Conservation (phyloP, 2,888 invertebrate genomes). For the Monochamus alternatus region DNA sequence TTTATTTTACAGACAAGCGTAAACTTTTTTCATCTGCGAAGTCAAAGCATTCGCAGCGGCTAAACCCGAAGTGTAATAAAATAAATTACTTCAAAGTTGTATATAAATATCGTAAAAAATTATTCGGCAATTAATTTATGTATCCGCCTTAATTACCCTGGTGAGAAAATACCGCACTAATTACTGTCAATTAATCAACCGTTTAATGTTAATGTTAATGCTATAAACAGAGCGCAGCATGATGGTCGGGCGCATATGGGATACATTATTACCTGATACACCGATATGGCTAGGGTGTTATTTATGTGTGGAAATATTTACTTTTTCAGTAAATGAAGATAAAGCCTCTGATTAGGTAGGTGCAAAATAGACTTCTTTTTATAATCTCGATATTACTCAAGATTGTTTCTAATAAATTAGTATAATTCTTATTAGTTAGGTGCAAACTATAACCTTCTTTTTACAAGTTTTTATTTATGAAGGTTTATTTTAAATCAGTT, state of each 20-base stretch:
- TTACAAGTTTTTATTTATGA: background rate
- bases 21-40: no score
- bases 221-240: background rate
- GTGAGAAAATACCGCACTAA: constrained; percentile 9
- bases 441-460: background rate
- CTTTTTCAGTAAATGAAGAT: constrained; percentile 4
- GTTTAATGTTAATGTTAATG: constrained; percentile 4
- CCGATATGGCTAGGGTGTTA: background rate
- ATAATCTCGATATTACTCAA: background rate
- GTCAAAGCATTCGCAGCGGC: no score
- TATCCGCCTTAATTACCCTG: constrained; percentile 3
- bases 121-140: constrained; percentile 7
- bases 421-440: background rate
- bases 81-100: constrained; percentile 6
- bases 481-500: background rate
- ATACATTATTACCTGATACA: background rate
- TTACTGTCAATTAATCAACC: constrained; percentile 12
- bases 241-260: background rate
- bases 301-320: constrained; percentile 6
- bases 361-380: background rate
- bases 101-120: constrained; percentile 9
- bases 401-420: background rate
- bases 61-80: background rate
- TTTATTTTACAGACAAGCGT: no score
- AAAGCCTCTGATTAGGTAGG: background rate